These are phyloP conservation scores for Drosophila lacertosa DNA, from an alignment of 1,140 invertebrate genomes.

Conservation along the genomic window DNA sequence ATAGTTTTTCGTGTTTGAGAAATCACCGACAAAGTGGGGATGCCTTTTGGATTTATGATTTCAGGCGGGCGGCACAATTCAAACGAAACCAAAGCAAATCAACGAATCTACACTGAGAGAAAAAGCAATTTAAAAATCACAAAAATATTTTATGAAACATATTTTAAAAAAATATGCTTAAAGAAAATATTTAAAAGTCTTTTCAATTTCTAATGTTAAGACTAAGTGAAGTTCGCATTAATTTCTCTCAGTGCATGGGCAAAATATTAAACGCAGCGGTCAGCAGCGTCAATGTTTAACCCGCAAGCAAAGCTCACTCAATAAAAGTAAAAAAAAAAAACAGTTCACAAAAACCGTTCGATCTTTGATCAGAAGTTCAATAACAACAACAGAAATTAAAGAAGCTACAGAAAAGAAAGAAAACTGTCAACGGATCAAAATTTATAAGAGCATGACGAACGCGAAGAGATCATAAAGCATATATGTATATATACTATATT, in stretches of 20 bases:
- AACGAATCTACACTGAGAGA: constrained; percentile 21
- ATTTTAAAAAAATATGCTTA: no score
- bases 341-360: constrained; percentile 33
- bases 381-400: constrained; percentile 17
- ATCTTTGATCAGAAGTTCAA: constrained; percentile 44
- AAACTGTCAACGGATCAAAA: constrained; percentile 49
- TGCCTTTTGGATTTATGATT: constrained; percentile 58
- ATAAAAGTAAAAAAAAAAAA: constrained; percentile 34
- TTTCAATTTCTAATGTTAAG: no score
- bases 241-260: constrained; percentile 15
- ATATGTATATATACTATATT: constrained; percentile 14
- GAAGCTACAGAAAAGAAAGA: constrained; percentile 12
- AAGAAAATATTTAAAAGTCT: no score
- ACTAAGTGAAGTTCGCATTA: no score
- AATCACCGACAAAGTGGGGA: constrained; percentile 58
- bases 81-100: constrained; percentile 51
- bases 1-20: constrained; percentile 55
- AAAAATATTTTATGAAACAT: no score
- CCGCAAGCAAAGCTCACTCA: constrained; percentile 24
- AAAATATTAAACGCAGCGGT: constrained; percentile 32
- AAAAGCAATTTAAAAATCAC: neutral
- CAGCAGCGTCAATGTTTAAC: constrained; percentile 43
- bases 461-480: constrained; percentile 33
- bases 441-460: constrained; percentile 48
- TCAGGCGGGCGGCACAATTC: constrained; percentile 48